A percentile compares a stretch with the other conserved stretches of the same genome.
These are phyloP conservation scores for Nyctibius grandis DNA, from an alignment of 2,797 vertebrate genomes.

Conservation along the genomic window DNA sequence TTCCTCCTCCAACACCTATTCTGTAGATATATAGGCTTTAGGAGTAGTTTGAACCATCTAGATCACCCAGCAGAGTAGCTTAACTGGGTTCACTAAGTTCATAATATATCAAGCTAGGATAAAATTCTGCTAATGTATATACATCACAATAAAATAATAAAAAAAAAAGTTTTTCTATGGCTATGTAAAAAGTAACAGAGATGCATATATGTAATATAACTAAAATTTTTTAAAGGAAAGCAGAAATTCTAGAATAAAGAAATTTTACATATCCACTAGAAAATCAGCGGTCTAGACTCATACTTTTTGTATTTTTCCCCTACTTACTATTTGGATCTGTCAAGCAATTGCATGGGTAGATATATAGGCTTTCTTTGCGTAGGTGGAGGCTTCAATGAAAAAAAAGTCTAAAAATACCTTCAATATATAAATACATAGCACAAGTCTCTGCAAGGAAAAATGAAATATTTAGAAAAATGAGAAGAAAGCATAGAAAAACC, in stretches of 20 bases:
- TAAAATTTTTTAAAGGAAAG: neutral
- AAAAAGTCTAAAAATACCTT: neutral
- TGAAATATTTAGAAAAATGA: neutral
- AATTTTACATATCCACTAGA: neutral
- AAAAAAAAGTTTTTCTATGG: neutral
- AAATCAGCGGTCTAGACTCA: neutral
- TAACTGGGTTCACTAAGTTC: neutral
- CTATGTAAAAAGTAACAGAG: neutral
- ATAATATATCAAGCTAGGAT: neutral
- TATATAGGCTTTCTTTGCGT: rapidly evolving
- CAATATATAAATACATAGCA: neutral
- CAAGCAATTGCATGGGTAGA: rapidly evolving
- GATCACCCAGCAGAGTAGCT: neutral
- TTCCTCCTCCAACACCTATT: neutral
- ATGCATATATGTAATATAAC: rapidly evolving
- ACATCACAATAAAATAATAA: neutral
- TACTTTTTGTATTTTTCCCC: rapidly evolving
- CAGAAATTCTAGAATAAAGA: neutral
- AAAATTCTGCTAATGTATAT: neutral
- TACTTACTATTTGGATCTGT: neutral
- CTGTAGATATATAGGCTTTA: neutral
- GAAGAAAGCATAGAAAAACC: neutral
- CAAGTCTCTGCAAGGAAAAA: neutral
- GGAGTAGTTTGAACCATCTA: neutral
- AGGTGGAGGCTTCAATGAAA: neutral